Conservation (phyloP, 1,140 invertebrate genomes). For the Pectinophora gossypiella region DNA sequence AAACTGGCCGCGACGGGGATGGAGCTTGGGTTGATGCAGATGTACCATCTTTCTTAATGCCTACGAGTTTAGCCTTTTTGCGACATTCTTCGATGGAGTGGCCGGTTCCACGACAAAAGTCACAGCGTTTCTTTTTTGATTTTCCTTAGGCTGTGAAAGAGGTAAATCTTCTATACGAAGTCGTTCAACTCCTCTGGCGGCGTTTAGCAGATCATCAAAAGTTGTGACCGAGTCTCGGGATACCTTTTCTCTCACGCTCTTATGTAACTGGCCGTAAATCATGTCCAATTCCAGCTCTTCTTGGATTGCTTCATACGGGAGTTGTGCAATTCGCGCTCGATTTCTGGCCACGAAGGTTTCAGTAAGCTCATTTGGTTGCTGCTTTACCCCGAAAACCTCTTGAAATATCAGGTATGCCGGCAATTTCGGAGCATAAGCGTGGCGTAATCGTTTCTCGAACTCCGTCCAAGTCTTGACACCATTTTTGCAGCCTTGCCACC, state of each 20-base stretch:
- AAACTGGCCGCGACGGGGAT: neutral
- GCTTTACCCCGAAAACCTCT: too few species aligned
- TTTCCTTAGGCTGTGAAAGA: neutral
- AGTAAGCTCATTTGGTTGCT: too few species aligned
- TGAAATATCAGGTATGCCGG: too few species aligned
- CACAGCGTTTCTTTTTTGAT: neutral
- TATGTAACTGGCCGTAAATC: neutral
- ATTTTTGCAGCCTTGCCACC: too few species aligned
- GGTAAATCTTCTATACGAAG: neutral
- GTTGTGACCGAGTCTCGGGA: neutral
- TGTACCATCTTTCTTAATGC: neutral
- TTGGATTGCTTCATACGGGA: too few species aligned
- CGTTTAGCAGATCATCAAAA: neutral
- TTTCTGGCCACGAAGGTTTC: too few species aligned
- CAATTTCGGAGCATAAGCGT: too few species aligned
- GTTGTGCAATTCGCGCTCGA: too few species aligned
- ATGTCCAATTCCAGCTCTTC: neutral
- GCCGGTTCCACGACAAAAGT: neutral
- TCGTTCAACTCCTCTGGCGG: neutral
- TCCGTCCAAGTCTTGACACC: too few species aligned
- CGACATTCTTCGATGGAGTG: neutral
- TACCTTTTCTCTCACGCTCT: neutral
- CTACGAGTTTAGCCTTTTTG: neutral
- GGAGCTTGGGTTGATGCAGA: neutral
- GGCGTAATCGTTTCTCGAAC: too few species aligned